Conservation (phyloP, 2,888 invertebrate species). For the Cephus pulcher region DNA sequence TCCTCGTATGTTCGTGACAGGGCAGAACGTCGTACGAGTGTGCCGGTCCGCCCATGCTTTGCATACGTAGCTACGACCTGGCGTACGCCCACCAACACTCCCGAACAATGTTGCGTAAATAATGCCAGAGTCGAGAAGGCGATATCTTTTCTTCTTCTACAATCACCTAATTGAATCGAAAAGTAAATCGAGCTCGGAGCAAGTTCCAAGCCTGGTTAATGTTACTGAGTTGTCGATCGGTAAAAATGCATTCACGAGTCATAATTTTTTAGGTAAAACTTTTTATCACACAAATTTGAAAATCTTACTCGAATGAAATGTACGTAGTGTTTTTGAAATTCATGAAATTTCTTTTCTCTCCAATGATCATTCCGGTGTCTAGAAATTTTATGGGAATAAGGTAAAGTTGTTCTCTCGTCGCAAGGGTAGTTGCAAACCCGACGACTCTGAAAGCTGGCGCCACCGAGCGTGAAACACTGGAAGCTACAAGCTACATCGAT, state of each 20-base stretch:
- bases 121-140: slow-evolving; percentile 38
- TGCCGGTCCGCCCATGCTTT: slow-evolving; percentile 50
- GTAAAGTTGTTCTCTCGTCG: neutral
- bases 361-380: neutral
- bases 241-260: neutral
- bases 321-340: neutral
- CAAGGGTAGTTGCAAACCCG: neutral
- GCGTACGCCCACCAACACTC: slow-evolving; percentile 2
- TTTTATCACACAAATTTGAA: neutral
- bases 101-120: slow-evolving; percentile 44
- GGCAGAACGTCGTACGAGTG: slow-evolving; percentile 51
- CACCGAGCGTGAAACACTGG: slow-evolving; percentile 35
- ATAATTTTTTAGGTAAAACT: neutral
- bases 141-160: neutral
- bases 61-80: slow-evolving; percentile 28
- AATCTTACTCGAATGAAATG: neutral
- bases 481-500: slow-evolving; percentile 42
- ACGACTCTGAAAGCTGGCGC: slow-evolving; percentile 33
- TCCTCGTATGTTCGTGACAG: slow-evolving; percentile 53
- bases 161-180: slow-evolving; percentile 10
- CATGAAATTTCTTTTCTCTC: neutral
- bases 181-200: neutral
- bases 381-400: neutral
- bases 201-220: neutral
- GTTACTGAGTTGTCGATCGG: neutral